A percentile compares a stretch with the other conserved stretches of the same genome.
phyloP scores from a whole-genome alignment of 1,140 invertebrate genomes.

The Drosophila lini region DNA sequence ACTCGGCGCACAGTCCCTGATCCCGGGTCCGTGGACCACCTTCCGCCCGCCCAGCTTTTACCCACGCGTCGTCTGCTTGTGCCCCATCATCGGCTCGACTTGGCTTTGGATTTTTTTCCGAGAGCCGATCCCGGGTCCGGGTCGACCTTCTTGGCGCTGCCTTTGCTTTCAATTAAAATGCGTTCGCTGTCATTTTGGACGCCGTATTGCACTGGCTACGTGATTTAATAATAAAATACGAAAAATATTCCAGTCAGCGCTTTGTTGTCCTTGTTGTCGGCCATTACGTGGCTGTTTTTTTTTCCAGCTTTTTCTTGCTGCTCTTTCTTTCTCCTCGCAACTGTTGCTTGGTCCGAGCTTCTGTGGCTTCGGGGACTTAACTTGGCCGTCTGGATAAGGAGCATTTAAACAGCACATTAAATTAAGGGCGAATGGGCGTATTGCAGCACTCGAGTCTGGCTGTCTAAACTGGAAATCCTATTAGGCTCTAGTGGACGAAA shows the following conservation, averaged over 20 bases:
- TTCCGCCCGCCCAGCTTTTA: conserved; percentile 4
- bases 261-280: conserved; percentile 71
- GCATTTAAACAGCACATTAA: conserved; percentile 45
- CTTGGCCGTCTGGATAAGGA: conserved; percentile 4
- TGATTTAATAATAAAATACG: conserved; percentile 81
- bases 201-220: conserved; percentile 81
- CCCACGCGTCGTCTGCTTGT: conserved; percentile 25
- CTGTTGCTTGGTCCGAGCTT: conserved; percentile 53
- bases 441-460: conserved; percentile 13
- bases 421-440: conserved; percentile 19
- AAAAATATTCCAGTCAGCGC: conserved; percentile 75
- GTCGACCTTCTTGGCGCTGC: conserved; percentile 15
- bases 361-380: conserved; percentile 16
- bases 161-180: conserved; percentile 80
- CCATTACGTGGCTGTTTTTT: conserved; percentile 71
- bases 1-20: background rate
- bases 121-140: conserved; percentile 6
- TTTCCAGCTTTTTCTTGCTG: conserved; percentile 10
- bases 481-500: conserved; percentile 13
- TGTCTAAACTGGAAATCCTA: conserved; percentile 35
- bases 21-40: background rate
- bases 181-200: conserved; percentile 81
- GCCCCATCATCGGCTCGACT: conserved; percentile 48
- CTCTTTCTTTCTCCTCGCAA: conserved; percentile 31
- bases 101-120: conserved; percentile 31